Conservation (phyloP, 2,888 invertebrate species). For the Scaeva pyrastri region DNA sequence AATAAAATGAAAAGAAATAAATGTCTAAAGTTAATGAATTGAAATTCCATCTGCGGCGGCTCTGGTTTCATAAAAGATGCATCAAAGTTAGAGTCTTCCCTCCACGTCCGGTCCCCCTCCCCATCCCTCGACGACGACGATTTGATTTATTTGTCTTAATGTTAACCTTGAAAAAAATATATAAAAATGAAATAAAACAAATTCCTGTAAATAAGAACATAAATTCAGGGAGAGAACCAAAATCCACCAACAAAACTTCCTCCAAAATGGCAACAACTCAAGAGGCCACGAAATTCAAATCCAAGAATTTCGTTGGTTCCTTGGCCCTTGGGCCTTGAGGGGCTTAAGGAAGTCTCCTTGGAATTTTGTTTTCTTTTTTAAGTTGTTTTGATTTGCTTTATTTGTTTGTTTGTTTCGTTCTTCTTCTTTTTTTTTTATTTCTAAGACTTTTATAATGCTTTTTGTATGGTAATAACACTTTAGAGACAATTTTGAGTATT, state of each 20-base stretch:
- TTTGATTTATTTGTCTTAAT: conserved; percentile 64
- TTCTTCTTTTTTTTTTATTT: background rate
- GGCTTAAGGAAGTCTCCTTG: too few species aligned
- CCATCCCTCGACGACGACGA: background rate
- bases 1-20: conserved; percentile 14
- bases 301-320: conserved; percentile 3
- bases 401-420: background rate
- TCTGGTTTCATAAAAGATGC: background rate
- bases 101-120: background rate
- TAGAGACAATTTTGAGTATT: conserved; percentile 28
- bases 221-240: conserved; percentile 20
- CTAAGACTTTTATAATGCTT: background rate
- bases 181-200: background rate
- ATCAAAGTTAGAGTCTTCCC: conserved; percentile 4
- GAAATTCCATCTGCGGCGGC: conserved; percentile 67
- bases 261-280: conserved; percentile 4
- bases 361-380: conserved; percentile 19
- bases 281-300: conserved; percentile 48
- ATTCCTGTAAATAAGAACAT: conserved; percentile 2
- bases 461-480: conserved; percentile 29
- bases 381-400: conserved; percentile 14
- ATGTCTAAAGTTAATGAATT: conserved; percentile 66
- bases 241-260: conserved; percentile 46
- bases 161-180: conserved; percentile 45
- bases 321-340: background rate